These are phyloP conservation scores for Lapara coniferarum DNA, from an alignment of 2,888 invertebrate species.

Conservation along the genomic window DNA sequence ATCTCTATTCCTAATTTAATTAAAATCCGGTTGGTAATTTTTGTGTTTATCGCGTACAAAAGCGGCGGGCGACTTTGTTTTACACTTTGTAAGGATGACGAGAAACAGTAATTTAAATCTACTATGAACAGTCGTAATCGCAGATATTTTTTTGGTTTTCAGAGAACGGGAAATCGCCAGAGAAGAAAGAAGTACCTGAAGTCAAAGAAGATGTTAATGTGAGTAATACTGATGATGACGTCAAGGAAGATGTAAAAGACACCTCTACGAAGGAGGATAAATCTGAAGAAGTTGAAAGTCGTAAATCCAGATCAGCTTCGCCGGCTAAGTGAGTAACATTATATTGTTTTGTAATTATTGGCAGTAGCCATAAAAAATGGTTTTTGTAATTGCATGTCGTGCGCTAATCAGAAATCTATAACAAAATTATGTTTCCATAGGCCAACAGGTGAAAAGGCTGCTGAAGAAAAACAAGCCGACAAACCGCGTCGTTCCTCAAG, in stretches of 20 bases:
- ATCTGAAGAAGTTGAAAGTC: constrained; percentile 57
- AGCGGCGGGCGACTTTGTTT: no score
- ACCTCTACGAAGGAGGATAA: constrained; percentile 46
- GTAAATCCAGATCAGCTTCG: constrained; percentile 73
- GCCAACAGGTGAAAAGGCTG: constrained; percentile 56
- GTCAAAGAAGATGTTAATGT: constrained; percentile 67
- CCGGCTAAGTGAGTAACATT: constrained; percentile 63
- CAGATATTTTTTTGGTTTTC: constrained; percentile 13
- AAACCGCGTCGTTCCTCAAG: constrained; percentile 68
- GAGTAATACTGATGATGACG: constrained; percentile 51
- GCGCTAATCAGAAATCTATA: not conserved
- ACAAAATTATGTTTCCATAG: constrained; percentile 36
- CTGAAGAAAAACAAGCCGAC: constrained; percentile 64
- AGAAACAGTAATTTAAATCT: no score
- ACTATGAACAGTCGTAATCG: no score
- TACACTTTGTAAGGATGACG: no score
- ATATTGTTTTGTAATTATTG: not conserved
- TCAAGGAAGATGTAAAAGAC: constrained; percentile 71
- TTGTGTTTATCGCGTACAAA: no score
- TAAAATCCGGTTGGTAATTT: no score
- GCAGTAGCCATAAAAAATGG: not conserved
- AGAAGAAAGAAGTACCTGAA: constrained; percentile 68
- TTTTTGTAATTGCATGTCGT: not conserved
- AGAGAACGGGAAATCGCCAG: constrained; percentile 79
- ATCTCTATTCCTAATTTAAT: no score